phyloP scores from a whole-genome alignment of 2,888 invertebrate species.

The Monochamus alternatus region DNA sequence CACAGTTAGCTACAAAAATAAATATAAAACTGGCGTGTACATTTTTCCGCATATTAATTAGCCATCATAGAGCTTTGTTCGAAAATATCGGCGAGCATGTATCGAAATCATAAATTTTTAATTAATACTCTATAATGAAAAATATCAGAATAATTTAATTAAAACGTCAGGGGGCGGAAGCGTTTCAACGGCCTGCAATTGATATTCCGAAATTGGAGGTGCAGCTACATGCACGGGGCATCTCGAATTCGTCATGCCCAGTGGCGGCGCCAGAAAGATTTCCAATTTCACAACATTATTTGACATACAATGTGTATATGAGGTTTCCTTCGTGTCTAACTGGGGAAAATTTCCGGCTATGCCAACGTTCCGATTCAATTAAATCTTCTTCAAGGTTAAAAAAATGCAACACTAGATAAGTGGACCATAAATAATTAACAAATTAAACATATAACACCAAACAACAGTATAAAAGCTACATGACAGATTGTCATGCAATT shows the following conservation, averaged over 20 bases:
- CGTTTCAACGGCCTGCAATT: conserved; percentile 57
- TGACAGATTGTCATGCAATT: too few species aligned
- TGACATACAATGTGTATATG: too few species aligned
- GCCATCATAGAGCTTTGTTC: conserved; percentile 30
- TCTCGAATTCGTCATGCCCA: conserved; percentile 57
- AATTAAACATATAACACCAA: too few species aligned
- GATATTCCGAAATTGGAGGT: conserved; percentile 66
- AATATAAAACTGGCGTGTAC: conserved; percentile 25
- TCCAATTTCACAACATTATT: neutral
- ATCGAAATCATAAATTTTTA: conserved; percentile 40
- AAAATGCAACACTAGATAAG: too few species aligned
- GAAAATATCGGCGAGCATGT: conserved; percentile 28
- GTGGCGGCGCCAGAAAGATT: conserved; percentile 26
- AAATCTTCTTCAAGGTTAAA: too few species aligned
- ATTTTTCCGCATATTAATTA: conserved; percentile 33
- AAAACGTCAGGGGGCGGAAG: conserved; percentile 38
- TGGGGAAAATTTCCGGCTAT: too few species aligned
- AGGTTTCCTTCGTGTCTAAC: too few species aligned
- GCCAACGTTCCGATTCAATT: too few species aligned
- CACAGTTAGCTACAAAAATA: conserved; percentile 24
- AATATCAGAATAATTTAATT: conserved; percentile 45
- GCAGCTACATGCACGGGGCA: conserved; percentile 48
- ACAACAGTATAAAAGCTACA: too few species aligned
- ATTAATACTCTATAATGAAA: conserved; percentile 44
- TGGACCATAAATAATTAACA: too few species aligned